Base-by-base conservation (phyloP, 2,113 vertebrate genomes). In the Macheiramphus alcinus region DNA sequence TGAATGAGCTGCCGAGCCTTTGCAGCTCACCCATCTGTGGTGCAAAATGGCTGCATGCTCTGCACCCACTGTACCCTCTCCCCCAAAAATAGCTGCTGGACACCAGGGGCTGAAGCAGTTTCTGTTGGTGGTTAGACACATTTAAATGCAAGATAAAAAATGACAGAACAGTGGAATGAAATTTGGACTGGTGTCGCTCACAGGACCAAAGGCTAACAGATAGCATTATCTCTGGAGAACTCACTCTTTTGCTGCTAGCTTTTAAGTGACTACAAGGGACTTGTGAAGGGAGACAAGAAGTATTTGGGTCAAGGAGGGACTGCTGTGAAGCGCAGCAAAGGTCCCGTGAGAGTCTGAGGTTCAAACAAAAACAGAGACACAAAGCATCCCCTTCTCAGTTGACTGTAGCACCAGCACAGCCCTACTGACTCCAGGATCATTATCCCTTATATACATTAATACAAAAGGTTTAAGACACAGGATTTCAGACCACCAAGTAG, bases 401-500 rank as follows among this genome's bases (percentile, higher is more conserved):
- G 68, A 75, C 47, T 63, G 59, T 67, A 89, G 74, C 76, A 81
- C 45, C 0, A 0, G 36, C n/a, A 74, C 43, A 79, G 26, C 22
- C 73, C 40, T 40, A 21, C 80, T 43, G 78, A 84, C 65, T 96
- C 68, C 84, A 79, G 40, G n/a, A 81, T 81, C 16, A 20, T 94
- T 84, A 85, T 47, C 32, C 40, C 40, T 95, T 94, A 96, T 56
- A 84, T 84, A 58, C 27, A 67, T 56, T 56, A 93, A 96, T 56
- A 79, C 26, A 55, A 74, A 93, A 85, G 12, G 15, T 72, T 93
- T 84, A 87, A 52, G 47, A 61, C 32, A 47, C 14, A 29, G 78
- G 87, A 87, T 95, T 94, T 94, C 65, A 75, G 91, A 93, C 94
- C 96, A 95, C 94, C 93, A 86, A 74, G 91, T 52, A 94, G 95